Conservation (phyloP, 1,140 invertebrate genomes). For the Chironomus striatipennis region DNA sequence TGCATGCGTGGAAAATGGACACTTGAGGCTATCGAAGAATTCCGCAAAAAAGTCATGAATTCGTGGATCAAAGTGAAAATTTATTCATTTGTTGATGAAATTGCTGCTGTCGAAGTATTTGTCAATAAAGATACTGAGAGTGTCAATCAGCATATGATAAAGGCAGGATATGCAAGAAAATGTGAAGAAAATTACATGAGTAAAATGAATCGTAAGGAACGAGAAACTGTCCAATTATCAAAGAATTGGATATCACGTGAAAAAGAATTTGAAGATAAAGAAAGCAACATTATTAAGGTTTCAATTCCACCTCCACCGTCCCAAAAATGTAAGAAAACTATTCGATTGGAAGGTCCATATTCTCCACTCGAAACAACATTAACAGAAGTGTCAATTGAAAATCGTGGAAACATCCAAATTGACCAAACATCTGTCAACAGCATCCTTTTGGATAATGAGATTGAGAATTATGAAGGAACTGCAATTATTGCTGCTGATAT, state of each 20-base stretch:
- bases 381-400: background rate
- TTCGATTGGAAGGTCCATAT: background rate
- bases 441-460: background rate
- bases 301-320: background rate
- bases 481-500: background rate
- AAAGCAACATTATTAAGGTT: background rate
- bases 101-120: background rate
- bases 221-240: background rate
- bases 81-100: background rate
- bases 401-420: background rate
- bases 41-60: background rate
- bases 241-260: background rate
- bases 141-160: background rate
- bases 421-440: background rate
- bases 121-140: background rate
- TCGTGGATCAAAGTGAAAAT: background rate
- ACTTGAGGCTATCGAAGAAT: slow-evolving; percentile 39
- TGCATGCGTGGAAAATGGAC: slow-evolving; percentile 53
- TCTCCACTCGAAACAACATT: background rate
- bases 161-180: background rate
- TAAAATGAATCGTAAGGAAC: background rate
- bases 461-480: background rate
- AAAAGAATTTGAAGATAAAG: background rate
- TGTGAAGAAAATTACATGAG: background rate
- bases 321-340: background rate